phyloP scores from a whole-genome alignment of 2,888 invertebrate genomes.

The Anthophora plumipes region DNA sequence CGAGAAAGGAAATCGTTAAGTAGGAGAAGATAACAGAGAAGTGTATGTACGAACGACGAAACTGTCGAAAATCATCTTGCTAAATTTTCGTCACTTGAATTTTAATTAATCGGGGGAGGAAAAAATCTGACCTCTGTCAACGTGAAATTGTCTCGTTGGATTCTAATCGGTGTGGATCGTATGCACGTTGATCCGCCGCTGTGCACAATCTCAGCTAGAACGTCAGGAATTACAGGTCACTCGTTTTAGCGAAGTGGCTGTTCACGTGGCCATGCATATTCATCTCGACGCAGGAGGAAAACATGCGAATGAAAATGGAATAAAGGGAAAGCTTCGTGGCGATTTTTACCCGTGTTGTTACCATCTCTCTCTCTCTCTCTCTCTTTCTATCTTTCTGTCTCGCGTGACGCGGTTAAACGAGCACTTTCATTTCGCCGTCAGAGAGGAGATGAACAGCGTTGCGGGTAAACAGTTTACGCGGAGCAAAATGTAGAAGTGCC shows the following conservation, averaged over 20 bases:
- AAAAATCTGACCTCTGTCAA: too few species aligned
- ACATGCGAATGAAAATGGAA: constrained; percentile 30
- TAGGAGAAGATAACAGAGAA: not conserved
- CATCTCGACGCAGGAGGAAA: constrained; percentile 22
- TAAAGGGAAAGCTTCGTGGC: not conserved
- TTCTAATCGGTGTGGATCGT: not conserved
- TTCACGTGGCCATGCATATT: constrained; percentile 52
- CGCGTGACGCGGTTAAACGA: constrained; percentile 46
- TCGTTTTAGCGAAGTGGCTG: constrained; percentile 30
- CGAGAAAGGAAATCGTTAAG: not conserved
- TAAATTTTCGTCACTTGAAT: too few species aligned
- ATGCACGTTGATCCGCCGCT: not conserved
- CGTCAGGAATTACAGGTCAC: not conserved
- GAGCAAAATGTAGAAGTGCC: not conserved
- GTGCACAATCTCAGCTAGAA: not conserved
- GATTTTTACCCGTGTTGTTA: constrained; percentile 42
- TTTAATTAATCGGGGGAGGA: constrained; percentile 1
- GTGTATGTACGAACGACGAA: too few species aligned
- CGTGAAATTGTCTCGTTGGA: not conserved
- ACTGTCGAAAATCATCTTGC: not conserved
- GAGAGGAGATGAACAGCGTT: constrained; percentile 29
- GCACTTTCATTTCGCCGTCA: constrained; percentile 48
- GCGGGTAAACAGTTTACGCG: constrained; percentile 19
- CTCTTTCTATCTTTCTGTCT: constrained; percentile 4
- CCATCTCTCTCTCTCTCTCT: not conserved